phyloP scores from a whole-genome alignment of 2,113 vertebrate genomes.

The Mobula birostris region DNA sequence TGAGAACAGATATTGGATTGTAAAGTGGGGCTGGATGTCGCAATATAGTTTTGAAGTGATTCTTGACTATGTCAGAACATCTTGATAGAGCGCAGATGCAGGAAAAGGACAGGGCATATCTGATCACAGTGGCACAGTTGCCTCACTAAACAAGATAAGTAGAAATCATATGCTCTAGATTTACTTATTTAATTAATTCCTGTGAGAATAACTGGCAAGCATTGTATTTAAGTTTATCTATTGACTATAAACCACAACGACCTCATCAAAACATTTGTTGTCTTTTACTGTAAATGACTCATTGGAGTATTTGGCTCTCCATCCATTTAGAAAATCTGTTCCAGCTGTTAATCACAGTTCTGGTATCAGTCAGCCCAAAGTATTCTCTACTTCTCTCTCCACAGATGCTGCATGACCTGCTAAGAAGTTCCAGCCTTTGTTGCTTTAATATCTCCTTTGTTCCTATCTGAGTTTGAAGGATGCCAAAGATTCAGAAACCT shows the following conservation, averaged over 20 bases:
- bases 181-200: not conserved
- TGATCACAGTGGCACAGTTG: not conserved
- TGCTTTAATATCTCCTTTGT: not conserved
- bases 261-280: not conserved
- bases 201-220: not conserved
- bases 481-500: not conserved
- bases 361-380: too few species aligned
- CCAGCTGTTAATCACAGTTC: not conserved
- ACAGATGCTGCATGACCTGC: too few species aligned
- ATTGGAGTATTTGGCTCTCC: not conserved
- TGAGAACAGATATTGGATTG: not conserved
- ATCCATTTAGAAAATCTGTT: not conserved
- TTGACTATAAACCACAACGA: not conserved
- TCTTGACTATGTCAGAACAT: not conserved
- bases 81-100: not conserved
- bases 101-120: not conserved
- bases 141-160: not conserved
- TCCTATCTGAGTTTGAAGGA: not conserved
- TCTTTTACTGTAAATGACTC: not conserved
- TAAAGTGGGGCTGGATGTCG: too few species aligned
- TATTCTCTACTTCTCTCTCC: too few species aligned
- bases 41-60: not conserved
- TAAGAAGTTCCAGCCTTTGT: not conserved
- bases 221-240: not conserved
- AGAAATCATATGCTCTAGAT: not conserved